A percentile compares a stretch with the other conserved stretches of the same genome.
phyloP scores from a whole-genome alignment of 1,140 invertebrate genomes.

The Stenopsyche tienmushanensis region DNA sequence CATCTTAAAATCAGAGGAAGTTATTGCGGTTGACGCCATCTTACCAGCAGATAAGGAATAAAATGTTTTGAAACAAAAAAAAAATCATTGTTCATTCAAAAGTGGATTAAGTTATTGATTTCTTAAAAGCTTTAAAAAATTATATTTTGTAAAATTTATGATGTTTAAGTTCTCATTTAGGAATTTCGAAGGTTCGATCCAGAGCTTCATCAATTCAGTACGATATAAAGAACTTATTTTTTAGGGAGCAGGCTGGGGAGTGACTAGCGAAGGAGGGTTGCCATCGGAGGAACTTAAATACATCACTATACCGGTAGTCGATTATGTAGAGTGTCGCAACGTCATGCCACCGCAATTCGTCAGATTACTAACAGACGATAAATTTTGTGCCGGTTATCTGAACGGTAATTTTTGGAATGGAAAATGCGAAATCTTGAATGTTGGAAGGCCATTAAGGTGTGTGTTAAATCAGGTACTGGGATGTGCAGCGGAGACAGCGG shows the following conservation, averaged over 20 bases:
- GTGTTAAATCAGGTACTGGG: conserved; percentile 17
- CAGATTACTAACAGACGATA: conserved; percentile 20
- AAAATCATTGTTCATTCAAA: too few relatives aligned
- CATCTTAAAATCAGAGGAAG: too few relatives aligned
- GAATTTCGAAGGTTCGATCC: too few relatives aligned
- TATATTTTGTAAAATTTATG: too few relatives aligned
- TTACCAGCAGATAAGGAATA: too few relatives aligned
- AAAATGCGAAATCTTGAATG: not conserved
- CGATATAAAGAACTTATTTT: too few relatives aligned
- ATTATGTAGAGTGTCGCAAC: conserved; percentile 3
- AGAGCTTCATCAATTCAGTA: too few relatives aligned
- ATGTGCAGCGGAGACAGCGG: conserved; percentile 28
- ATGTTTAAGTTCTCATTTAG: too few relatives aligned
- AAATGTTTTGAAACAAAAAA: too few relatives aligned
- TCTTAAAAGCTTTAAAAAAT: too few relatives aligned
- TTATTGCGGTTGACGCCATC: too few relatives aligned
- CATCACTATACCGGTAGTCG: conserved; percentile 5
- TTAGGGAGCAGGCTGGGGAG: conserved; percentile 26
- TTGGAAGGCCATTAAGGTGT: not conserved
- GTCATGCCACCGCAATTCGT: not conserved
- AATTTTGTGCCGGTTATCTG: conserved; percentile 24
- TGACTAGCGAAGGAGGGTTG: conserved; percentile 4
- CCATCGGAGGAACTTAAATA: not conserved
- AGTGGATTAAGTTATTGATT: too few relatives aligned
- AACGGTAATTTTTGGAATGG: conserved; percentile 15